Base-by-base conservation (phyloP, 2,797 vertebrate species). In the Epinephelus coioides region DNA sequence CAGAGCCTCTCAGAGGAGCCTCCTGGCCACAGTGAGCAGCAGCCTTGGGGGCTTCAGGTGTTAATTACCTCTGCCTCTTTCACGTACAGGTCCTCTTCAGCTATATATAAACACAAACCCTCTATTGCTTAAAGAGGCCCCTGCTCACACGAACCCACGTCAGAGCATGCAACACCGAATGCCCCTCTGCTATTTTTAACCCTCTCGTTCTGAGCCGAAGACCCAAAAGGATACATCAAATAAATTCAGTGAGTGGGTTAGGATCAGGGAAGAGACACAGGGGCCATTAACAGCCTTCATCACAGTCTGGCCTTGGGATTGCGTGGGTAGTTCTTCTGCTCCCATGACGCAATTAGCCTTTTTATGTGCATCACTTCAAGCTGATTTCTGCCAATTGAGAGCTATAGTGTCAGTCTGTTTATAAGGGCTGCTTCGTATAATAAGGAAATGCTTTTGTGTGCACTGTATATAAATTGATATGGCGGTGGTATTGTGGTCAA, bases 281-380 rank as follows among this genome's bases (percentile, higher is more conserved):
- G 85, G 85, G 83, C 85, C 90, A 87, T 92, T 91, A 90, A 90
- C 90, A 91, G 89, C 79, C 90, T 83, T 92, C 74, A 62, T 88
- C 80, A 66, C 88, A 73, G 89, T 87, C 88, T 86, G 88, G 92
- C 82, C 84, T 84, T 84, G 85, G 82, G 83, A 92, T 79, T 87
- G 91, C 64, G 92, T 94, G 89, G 92, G 91, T 65, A 23, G 83
- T 73, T 87, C 92, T 92, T 92, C 88, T 90, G 86, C 87, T 91
- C 80, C 89, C 78, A 86, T 95, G 92, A 95, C 88, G 92, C 90
- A 92, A 87, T 93, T 88, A 90, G 86, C 47, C 86, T 87, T 91
- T 89, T 88, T 88, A 69, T 91, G 81, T 78, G 86, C 86, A 85
- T 91, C 89, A 85, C 78, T 91, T 78, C 65, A 88, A 77, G 71